Base-by-base conservation (phyloP, 2,113 vertebrate genomes). In the Myxocyprinus asiaticus region DNA sequence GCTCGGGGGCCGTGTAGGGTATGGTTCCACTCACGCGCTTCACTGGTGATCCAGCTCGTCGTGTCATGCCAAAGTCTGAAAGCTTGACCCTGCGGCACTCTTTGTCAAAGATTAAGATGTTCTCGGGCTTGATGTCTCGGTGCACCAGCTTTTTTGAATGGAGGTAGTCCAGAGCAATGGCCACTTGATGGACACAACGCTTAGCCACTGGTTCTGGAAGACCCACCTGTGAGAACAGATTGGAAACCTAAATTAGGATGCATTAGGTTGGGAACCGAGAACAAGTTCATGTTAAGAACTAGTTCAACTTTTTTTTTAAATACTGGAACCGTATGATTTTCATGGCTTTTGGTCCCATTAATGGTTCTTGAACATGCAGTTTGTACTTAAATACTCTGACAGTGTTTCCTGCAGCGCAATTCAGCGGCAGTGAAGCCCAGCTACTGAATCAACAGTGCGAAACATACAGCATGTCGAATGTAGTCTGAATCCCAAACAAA, bases 1-100 rank as follows among this genome's bases (percentile, higher is more conserved):
- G 91, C 83, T 95, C 94, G 0, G 94, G 94, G 0, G 94, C 94
- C 0, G 94, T 95, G 92, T 95, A 95, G 0, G 94, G 94, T 64
- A 95, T 95, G 79, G 94, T 95, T 15, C 94, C 94, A 3, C 94
- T 95, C 83, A 95, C 94, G 5, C 94, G 87, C 68, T 95, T 95
- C 9, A 94, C 94, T 0, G 93, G 93, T 0, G 93, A 94, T 43
- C 94, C 94, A 0, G 93, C 92, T 0, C 94, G 90, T 17, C 94
- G 90, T 4, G 94, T 94, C 94, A 95, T 95, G 62, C 94, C 94
- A 0, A 95, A 95, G 85, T 95, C 94, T 0, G 94, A 95, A 67
- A 95, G 89, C 83, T 95, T 95, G 67, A 95, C 92, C 67, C 93
- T 94, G 55, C 93, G 91, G 77, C 94, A 95, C 88, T 95, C 94